Evolutionary conservation across 2,797 vertebrate genomes (phyloP), one percentile per base, ranked within the genome.

Genomic region (Poecilia velifera): DNA sequence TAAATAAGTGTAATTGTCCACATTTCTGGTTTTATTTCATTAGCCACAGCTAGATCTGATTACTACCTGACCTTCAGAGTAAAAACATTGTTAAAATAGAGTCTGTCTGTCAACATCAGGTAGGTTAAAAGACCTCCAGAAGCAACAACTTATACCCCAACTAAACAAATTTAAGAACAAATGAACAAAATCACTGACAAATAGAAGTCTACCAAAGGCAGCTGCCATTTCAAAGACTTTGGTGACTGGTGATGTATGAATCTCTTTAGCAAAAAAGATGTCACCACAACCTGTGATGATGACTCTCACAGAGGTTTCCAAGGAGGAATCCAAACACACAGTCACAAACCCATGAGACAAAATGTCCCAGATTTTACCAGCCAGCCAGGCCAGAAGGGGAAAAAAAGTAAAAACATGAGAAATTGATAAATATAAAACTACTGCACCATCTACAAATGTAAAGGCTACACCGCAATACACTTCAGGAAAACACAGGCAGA

Each of bases 351-450:
- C 88, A 45, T 47, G 86, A 74, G 88, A 91, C 77, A 82, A 84
- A 80, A 59, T 45, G 86, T 85, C 91, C 90, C 73, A 89, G 91
- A 88, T 93, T 92, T 86, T 62, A 77, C 72, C 66, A 78, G 79
- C 79, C 41, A 22, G 74, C 74, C 70, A 88, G 78, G 45, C 66
- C 74, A 70, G 55, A 72, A 53, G 5, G 22, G 43, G 62, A 87
- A 47, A 78, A 76, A 51, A 57, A 34, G 20, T 68, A 55, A 55
- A 41, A 25, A 78, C 57, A 75, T 51, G 76, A 59, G 64, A 25
- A 75, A 62, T 25, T 31, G 66, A 80, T 46, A 39, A 31, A 31
- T 28, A 75, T n/a, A n/a, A 20, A 8, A 16, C 4, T n/a, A 43
- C 7, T 55, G 9, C 9, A 55, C 3, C n/a, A 34, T 55, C 18